These are phyloP conservation scores for Vipera latastei DNA, from an alignment of 2,797 vertebrate species.

Conservation along the genomic window DNA sequence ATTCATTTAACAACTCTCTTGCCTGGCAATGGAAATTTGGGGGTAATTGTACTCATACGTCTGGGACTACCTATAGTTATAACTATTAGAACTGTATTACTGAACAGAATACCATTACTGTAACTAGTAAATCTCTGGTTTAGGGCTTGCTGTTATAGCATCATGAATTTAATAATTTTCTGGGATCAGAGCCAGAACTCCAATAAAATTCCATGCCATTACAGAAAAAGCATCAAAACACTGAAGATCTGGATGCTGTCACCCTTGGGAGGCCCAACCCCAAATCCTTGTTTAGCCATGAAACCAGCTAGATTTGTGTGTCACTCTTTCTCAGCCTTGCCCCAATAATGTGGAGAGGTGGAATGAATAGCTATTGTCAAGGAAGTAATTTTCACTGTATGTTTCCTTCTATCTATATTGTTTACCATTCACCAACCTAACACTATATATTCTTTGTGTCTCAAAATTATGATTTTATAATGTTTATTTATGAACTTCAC, in stretches of 20 bases:
- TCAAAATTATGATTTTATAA: neutral
- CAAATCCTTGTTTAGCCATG: neutral
- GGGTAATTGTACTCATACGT: neutral
- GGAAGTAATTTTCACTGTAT: neutral
- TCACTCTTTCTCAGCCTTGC: neutral
- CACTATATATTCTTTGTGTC: neutral
- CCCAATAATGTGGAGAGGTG: neutral
- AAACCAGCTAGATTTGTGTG: neutral
- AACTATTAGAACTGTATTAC: too few relatives aligned
- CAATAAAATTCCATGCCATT: neutral
- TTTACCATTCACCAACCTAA: neutral
- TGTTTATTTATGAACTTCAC: neutral
- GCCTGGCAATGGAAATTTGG: neutral
- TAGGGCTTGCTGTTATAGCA: neutral
- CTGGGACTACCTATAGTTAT: neutral
- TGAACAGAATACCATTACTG: neutral
- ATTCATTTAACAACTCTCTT: neutral
- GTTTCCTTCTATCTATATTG: neutral
- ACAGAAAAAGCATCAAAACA: neutral
- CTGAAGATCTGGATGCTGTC: neutral
- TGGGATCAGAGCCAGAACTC: neutral
- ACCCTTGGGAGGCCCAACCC: neutral
- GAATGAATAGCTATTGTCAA: neutral
- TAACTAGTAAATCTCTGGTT: neutral
- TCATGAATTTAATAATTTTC: neutral